phyloP scores from a whole-genome alignment of 2,888 invertebrate genomes.

The Drosophila buzzatii region DNA sequence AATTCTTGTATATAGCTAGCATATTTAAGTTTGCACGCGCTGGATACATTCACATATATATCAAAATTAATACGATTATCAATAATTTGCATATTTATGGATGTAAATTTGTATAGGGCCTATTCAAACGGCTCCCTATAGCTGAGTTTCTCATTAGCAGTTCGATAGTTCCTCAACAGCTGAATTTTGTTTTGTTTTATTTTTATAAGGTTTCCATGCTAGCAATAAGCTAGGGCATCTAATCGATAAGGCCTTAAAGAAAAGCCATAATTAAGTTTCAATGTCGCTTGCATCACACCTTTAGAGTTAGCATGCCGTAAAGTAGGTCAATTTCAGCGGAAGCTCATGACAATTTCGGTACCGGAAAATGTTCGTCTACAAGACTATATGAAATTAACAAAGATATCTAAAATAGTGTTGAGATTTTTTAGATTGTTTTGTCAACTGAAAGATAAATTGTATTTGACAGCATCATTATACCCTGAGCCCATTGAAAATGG shows the following conservation, averaged over 20 bases:
- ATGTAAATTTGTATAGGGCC: slow-evolving; percentile 13
- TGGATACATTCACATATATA: slow-evolving; percentile 1
- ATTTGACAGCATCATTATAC: background rate
- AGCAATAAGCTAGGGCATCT: slow-evolving; percentile 27
- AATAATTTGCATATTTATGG: slow-evolving; percentile 37
- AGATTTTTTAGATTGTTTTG: background rate
- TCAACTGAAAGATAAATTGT: slow-evolving; percentile 5
- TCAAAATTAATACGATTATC: slow-evolving; percentile 8
- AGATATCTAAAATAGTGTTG: slow-evolving; percentile 1
- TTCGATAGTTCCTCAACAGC: slow-evolving; percentile 2
- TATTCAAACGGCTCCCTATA: background rate
- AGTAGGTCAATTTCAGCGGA: slow-evolving; percentile 35
- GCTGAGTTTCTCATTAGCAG: slow-evolving; percentile 19
- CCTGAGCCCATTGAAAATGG: no score
- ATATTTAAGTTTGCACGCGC: slow-evolving; percentile 6
- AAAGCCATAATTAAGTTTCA: slow-evolving; percentile 64
- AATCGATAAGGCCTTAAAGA: slow-evolving; percentile 53
- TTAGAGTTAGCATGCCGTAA: slow-evolving; percentile 6
- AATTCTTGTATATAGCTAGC: slow-evolving; percentile 26
- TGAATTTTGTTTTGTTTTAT: background rate
- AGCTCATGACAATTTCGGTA: slow-evolving; percentile 1
- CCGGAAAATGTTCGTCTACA: slow-evolving; percentile 15
- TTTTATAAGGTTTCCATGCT: slow-evolving; percentile 4
- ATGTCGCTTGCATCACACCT: slow-evolving; percentile 53
- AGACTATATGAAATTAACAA: background rate